Base-by-base conservation (phyloP, 2,113 vertebrate genomes). In the Danionella cerebrum region DNA sequence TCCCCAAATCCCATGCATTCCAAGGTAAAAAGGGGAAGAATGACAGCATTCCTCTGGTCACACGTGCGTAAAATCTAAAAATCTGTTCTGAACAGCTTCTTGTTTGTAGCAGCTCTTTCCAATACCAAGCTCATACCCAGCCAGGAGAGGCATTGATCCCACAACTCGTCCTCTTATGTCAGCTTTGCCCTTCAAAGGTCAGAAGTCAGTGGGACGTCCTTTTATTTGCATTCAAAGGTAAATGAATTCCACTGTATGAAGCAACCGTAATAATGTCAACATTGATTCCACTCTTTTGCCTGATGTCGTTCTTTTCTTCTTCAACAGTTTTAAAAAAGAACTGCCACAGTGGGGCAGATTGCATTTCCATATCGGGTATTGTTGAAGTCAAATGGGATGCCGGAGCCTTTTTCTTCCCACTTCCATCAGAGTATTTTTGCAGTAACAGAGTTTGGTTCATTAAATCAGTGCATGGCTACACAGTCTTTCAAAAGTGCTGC, bases 201-300 rank as follows among this genome's bases (percentile, higher is more conserved):
- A 8, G 24, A 65, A 48, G 29, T 52, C 69, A 29, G 12, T 33
- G 33, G 58, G 31, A 44, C 5, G 33, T 57, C 24, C 24, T 58
- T 69, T 50, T 24, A 50, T 47, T 25, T 64, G 29, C 29, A 44
- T 64, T 41, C 59, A 54, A 62, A 25, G 18, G 52, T 55, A 36
- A 45, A 19, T 47, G 13, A 58, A 57, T 44, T 27, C 54, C 39
- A 21, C 53, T 16, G 9, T n/a, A 14, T 36, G 13, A 41, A 60
- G 33, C 55, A 72, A 76, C 73, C 70, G 74, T 75, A 69, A 76
- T 77, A 75, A 65, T 58, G 74, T 69, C 57, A 62, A 57, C 53
- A 73, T 52, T 74, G 62, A 71, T 45, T 66, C 65, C 52, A 65
- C 65, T 69, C 68, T 36, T 69, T 72, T 55, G 55, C 67, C 24